Evolutionary conservation across 2,888 invertebrate genomes (phyloP).

Genomic region (Thymelicus acteon): DNA sequence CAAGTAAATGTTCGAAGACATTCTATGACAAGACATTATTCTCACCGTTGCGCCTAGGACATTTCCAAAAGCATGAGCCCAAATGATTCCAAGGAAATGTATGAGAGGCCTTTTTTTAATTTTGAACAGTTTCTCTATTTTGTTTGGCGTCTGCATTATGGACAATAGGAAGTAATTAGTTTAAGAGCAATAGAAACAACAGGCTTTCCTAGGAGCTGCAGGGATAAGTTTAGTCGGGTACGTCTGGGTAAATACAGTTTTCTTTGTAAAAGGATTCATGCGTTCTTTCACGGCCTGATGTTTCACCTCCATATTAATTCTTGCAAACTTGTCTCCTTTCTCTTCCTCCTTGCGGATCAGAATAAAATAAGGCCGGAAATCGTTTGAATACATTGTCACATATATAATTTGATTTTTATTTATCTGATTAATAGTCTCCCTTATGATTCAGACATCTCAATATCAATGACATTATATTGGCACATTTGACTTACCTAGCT

Average conservation of each 20-base stretch:
- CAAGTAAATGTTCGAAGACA: constrained; percentile 65
- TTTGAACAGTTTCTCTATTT: constrained; percentile 34
- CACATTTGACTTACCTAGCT: not conserved
- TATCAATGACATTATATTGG: not conserved
- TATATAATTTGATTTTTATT: constrained; percentile 24
- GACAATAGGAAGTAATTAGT: constrained; percentile 1
- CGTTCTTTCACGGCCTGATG: constrained; percentile 55
- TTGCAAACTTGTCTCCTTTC: constrained; percentile 72
- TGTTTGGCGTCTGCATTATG: constrained; percentile 46
- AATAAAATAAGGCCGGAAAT: constrained; percentile 72
- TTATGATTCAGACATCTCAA: not conserved
- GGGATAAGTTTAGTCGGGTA: constrained; percentile 70
- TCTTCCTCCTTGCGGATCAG: constrained; percentile 73
- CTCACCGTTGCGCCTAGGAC: constrained; percentile 56
- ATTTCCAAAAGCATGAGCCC: constrained; percentile 58
- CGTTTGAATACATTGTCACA: constrained; percentile 64
- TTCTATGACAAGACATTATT: constrained; percentile 58
- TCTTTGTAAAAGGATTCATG: constrained; percentile 69
- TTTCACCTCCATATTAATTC: constrained; percentile 74
- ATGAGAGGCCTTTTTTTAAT: constrained; percentile 52
- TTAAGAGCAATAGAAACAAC: constrained; percentile 69
- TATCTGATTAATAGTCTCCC: not conserved
- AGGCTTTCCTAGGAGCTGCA: constrained; percentile 68
- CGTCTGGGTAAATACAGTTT: constrained; percentile 67
- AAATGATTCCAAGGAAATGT: constrained; percentile 56